Percentiles rank a stretch among this genome's conserved stretches.
phyloP scores from a whole-genome alignment of 2,113 vertebrate species.

The Apteryx owenii region DNA sequence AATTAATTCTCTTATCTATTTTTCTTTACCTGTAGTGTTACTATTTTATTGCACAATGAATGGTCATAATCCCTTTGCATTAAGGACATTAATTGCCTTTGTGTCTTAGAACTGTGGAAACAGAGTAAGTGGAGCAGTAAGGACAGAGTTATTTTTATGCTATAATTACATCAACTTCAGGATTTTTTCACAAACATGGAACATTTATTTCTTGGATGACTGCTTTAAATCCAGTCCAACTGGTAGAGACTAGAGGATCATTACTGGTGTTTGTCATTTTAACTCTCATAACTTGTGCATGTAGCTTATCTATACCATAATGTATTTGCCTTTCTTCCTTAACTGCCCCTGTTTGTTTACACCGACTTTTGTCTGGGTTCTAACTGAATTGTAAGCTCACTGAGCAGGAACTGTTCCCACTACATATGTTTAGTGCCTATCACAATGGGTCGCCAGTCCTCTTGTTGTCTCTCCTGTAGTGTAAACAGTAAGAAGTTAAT shows the following conservation, averaged over 20 bases:
- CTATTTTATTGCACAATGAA: neutral
- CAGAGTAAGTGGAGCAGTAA: neutral
- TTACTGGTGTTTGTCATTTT: constrained; percentile 20
- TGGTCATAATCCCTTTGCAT: neutral
- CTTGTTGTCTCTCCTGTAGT: constrained; percentile 48
- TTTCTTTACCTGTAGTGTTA: neutral
- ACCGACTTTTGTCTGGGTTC: constrained; percentile 23
- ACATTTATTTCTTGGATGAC: neutral
- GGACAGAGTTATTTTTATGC: neutral
- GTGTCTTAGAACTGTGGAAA: neutral
- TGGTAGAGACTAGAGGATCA: neutral
- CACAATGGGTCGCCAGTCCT: constrained; percentile 38
- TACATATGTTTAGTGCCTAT: constrained; percentile 8
- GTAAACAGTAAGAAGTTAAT: constrained; percentile 66
- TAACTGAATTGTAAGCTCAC: constrained; percentile 48
- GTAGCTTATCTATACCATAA: constrained; percentile 21
- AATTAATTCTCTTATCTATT: constrained; percentile 11
- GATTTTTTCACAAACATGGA: neutral
- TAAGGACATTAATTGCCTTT: neutral
- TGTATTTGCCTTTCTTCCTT: constrained; percentile 24
- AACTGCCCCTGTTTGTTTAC: constrained; percentile 43
- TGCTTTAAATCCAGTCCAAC: constrained; percentile 8
- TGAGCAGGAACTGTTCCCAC: constrained; percentile 62
- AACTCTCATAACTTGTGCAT: neutral
- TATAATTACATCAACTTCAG: neutral